phyloP scores from a whole-genome alignment of 2,888 invertebrate species.

The Melinaea marsaeus region DNA sequence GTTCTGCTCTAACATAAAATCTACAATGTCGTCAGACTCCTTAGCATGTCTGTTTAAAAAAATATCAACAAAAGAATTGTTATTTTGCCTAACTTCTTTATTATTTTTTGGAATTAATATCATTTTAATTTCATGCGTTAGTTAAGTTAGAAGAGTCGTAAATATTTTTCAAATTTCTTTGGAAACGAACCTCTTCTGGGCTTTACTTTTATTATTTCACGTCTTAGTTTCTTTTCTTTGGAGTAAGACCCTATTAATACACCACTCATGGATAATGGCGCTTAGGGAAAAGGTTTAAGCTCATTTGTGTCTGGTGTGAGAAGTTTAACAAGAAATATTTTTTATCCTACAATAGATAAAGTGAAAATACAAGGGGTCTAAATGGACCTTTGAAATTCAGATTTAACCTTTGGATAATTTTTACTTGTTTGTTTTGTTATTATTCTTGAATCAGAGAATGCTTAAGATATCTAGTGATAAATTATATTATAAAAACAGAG shows the following conservation, averaged over 20 bases:
- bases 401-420: background rate
- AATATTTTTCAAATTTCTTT: slow-evolving; percentile 11
- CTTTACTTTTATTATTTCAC: slow-evolving; percentile 18
- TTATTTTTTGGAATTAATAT: background rate
- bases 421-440: background rate
- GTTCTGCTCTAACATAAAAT: too few species aligned
- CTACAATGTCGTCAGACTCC: too few species aligned
- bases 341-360: slow-evolving; percentile 18
- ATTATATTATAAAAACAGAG: too few species aligned
- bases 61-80: too few species aligned
- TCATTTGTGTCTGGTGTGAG: slow-evolving; percentile 24
- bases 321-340: slow-evolving; percentile 20
- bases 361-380: slow-evolving; percentile 10
- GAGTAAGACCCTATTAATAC: slow-evolving; percentile 26
- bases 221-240: slow-evolving; percentile 8
- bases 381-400: slow-evolving; percentile 9
- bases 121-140: background rate
- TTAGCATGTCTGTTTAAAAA: too few species aligned
- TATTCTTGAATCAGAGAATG: background rate
- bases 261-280: slow-evolving; percentile 24
- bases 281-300: slow-evolving; percentile 24
- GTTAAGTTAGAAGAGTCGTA: slow-evolving; percentile 6
- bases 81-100: background rate
- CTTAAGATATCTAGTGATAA: too few species aligned
- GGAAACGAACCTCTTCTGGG: slow-evolving; percentile 9